Conservation (phyloP, 2,797 vertebrate species). For the Tolypeutes matacus region DNA sequence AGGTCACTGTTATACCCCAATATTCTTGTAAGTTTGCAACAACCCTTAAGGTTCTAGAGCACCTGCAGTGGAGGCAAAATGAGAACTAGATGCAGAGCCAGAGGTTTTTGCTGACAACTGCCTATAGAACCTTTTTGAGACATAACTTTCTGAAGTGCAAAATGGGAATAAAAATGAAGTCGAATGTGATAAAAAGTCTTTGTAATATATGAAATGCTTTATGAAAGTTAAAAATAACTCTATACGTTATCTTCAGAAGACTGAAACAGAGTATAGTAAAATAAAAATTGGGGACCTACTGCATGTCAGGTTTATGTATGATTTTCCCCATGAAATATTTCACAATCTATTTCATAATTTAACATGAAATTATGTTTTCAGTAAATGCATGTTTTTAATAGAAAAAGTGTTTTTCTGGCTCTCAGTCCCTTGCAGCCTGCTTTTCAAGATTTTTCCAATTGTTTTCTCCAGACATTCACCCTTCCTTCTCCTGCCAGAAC, state of each 20-base stretch:
- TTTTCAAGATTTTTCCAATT: not conserved
- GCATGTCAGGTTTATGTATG: not conserved
- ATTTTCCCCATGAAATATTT: constrained; percentile 3
- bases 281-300: not conserved
- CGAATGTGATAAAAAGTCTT: not conserved
- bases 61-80: not conserved
- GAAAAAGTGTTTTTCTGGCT: not conserved
- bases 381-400: not conserved
- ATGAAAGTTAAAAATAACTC: not conserved
- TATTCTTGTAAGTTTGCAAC: not conserved
- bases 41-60: not conserved
- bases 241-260: not conserved
- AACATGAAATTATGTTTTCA: not conserved
- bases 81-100: not conserved
- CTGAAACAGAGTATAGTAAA: not conserved
- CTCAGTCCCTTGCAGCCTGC: not conserved
- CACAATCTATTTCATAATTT: too few species aligned
- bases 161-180: not conserved
- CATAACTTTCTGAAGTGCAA: not conserved
- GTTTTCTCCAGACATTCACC: not conserved
- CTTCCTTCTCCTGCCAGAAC: not conserved
- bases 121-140: not conserved
- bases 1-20: too few species aligned
- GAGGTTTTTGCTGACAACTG: not conserved
- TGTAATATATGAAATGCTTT: not conserved